These are phyloP conservation scores for Nephrotoma appendiculata DNA, from an alignment of 2,888 invertebrate species.

Conservation along the genomic window DNA sequence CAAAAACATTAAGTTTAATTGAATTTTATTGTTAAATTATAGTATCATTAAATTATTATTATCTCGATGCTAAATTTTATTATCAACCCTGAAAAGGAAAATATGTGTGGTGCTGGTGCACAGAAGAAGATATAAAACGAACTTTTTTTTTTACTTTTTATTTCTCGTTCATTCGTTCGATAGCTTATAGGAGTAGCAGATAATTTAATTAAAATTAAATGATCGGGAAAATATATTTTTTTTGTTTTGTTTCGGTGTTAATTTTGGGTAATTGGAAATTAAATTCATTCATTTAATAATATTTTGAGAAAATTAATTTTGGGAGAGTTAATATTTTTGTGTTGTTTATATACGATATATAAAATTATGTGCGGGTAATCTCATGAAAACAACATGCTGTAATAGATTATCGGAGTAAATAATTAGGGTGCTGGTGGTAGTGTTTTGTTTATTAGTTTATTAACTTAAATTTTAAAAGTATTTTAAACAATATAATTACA, in stretches of 20 bases:
- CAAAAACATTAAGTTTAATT: background rate
- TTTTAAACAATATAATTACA: too few relatives aligned
- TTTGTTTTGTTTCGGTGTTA: background rate
- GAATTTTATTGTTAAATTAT: background rate
- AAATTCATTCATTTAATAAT: background rate
- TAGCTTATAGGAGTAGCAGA: background rate
- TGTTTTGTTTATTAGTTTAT: too few relatives aligned
- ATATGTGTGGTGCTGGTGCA: background rate
- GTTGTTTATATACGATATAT: too few relatives aligned
- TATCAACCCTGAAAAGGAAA: background rate
- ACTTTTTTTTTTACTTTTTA: background rate
- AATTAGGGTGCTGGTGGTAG: too few relatives aligned
- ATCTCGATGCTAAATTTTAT: background rate
- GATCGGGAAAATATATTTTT: background rate
- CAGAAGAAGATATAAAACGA: background rate
- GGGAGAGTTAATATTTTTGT: background rate
- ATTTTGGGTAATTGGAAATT: background rate
- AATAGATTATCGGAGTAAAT: too few relatives aligned
- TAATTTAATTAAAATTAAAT: background rate
- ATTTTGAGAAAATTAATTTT: background rate
- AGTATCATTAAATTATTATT: background rate
- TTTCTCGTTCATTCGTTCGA: background rate
- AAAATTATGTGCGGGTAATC: too few relatives aligned
- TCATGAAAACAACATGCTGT: too few relatives aligned
- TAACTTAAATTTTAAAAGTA: too few relatives aligned